Evolutionary conservation across 2,113 vertebrate genomes (phyloP).

Genomic region (Diadophis punctatus): DNA sequence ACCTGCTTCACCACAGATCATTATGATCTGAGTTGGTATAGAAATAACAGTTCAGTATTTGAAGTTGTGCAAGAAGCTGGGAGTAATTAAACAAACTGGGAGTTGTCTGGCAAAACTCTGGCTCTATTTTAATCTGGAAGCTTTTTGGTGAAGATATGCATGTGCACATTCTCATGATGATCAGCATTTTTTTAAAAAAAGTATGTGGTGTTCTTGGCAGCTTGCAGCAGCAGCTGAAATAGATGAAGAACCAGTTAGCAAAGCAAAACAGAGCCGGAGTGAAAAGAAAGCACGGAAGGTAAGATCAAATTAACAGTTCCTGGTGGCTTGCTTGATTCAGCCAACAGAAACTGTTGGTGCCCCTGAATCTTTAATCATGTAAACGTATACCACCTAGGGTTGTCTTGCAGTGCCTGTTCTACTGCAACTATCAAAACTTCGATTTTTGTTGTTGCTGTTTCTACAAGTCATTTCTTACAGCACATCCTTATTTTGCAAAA

Average conservation of each 20-base stretch:
- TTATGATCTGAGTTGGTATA: neutral
- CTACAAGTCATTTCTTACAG: neutral
- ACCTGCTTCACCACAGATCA: neutral
- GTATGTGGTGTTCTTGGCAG: constrained; percentile 56
- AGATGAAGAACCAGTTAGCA: constrained; percentile 97
- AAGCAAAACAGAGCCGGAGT: constrained; percentile 98
- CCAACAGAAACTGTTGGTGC: neutral
- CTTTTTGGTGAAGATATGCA: neutral
- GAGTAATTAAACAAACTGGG: neutral
- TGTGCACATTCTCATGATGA: neutral
- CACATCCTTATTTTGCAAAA: accelerated
- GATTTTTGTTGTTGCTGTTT: neutral
- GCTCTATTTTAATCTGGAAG: neutral
- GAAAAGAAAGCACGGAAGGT: constrained; percentile 99
- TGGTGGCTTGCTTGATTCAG: neutral
- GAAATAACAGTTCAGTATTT: neutral
- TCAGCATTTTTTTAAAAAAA: neutral
- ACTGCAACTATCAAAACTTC: neutral
- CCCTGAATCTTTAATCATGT: neutral
- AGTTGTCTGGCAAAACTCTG: neutral
- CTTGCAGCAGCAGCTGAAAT: constrained; percentile 96
- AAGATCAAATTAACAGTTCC: constrained; percentile 6
- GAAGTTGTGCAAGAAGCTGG: neutral
- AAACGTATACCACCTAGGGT: neutral
- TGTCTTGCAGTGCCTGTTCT: neutral